Percentiles rank a stretch among this genome's conserved stretches.
Conservation (phyloP, 2,113 vertebrate species). For the Salvelinus fontinalis region DNA sequence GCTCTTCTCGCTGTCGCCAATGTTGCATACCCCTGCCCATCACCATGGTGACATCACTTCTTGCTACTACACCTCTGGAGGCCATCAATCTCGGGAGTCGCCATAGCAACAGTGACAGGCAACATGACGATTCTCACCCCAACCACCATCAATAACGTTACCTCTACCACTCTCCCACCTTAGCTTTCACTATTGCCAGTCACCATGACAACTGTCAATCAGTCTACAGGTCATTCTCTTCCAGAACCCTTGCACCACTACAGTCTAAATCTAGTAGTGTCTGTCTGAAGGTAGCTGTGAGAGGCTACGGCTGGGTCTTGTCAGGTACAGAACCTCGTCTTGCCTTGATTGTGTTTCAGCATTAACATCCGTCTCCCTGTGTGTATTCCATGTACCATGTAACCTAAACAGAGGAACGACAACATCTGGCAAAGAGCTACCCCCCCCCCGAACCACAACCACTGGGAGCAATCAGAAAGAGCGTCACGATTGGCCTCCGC, state of each 20-base stretch:
- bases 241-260: too few relatives aligned
- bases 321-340: constrained; percentile 35
- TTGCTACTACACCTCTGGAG: not conserved
- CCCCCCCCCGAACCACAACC: constrained; percentile 53
- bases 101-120: not conserved
- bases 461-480: constrained; percentile 69
- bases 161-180: too few relatives aligned
- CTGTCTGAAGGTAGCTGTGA: too few relatives aligned
- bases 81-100: not conserved
- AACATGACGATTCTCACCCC: not conserved
- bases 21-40: not conserved
- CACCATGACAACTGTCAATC: too few relatives aligned
- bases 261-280: too few relatives aligned
- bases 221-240: too few relatives aligned
- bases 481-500: constrained; percentile 60
- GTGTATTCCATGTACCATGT: not conserved
- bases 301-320: constrained; percentile 4
- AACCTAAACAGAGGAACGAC: constrained; percentile 45
- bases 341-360: constrained; percentile 10
- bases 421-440: constrained; percentile 62
- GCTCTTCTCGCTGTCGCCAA: not conserved
- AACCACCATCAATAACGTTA: constrained; percentile 1
- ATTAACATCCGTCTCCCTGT: constrained; percentile 21
- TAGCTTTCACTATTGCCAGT: too few relatives aligned
- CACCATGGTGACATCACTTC: not conserved